Conservation (phyloP, 2,113 vertebrate genomes). For the Gulo gulo region DNA sequence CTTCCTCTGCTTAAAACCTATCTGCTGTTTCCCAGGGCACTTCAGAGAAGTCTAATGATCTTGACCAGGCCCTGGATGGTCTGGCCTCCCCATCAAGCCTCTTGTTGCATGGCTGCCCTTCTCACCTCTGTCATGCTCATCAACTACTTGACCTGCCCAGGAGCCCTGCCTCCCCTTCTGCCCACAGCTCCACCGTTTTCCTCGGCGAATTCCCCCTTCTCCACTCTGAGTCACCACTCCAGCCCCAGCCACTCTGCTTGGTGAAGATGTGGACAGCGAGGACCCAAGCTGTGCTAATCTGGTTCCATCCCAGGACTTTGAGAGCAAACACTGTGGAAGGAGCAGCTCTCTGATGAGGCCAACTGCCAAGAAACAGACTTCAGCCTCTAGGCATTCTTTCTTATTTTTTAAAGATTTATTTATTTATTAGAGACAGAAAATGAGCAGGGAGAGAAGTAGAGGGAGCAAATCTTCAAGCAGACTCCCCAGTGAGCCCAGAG, state of each 20-base stretch:
- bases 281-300: not conserved
- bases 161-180: not conserved
- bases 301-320: not conserved
- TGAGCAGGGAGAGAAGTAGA: not conserved
- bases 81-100: not conserved
- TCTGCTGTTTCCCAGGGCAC: not conserved
- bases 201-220: not conserved
- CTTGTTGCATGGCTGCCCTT: too few species aligned
- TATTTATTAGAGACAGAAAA: not conserved
- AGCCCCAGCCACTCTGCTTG: not conserved
- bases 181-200: not conserved
- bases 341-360: not conserved
- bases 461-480: not conserved
- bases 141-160: not conserved
- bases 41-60: not conserved
- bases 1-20: not conserved
- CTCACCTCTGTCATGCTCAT: not conserved
- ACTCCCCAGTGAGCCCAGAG: not conserved
- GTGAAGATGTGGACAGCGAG: not conserved
- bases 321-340: not conserved
- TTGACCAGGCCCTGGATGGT: not conserved
- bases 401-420: not conserved
- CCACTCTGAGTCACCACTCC: not conserved
- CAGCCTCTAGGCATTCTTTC: not conserved
- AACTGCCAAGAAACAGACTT: not conserved